Evolutionary conservation across 1,140 invertebrate species (phyloP), one percentile per base, ranked within the genome.

Genomic region (Pararge aegeria): DNA sequence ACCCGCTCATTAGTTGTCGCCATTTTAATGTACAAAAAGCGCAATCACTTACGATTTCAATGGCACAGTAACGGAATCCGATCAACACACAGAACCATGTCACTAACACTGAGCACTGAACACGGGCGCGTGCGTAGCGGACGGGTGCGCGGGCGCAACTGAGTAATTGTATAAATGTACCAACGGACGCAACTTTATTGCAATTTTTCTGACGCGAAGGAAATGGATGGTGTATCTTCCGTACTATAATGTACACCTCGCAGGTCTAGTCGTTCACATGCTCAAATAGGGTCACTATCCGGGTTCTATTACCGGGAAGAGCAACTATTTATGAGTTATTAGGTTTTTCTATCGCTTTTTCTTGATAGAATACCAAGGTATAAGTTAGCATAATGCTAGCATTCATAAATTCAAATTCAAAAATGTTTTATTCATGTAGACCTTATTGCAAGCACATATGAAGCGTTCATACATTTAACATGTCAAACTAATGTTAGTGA

Each of bases 41-140:
- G 54, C 56, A 49, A 49, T 56, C 55, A 87, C 84, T 87, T 85
- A 85, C 84, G 78, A 76, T 79, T 74, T 70, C 68, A 74, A 76
- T 70, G 61, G 64, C 68, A 78, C 78, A 58, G 70, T 80, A 71
- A 83, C 68, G 59, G 77, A 73, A 87, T 85, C 82, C 84, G 70
- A 81, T 77, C 66, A 68, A 57, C 73, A 70, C 82, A 83, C 79
- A 77, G 63, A 81, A 87, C 72, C 84, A 87, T 84, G 74, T 83
- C 84, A 87, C 84, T 87, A 66, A 77, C 83, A 87, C 83, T 55
- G 53, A 19, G 34, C 60, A 61, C 54, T 50, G 18, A 52, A 61
- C 59, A 44, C 66, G 64, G 55, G 66, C 64, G 65, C 60, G 63
- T 53, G 63, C 51, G 66, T 59, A 29, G 42, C 61, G 57, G 30